Conservation (phyloP, 1,140 invertebrate genomes). For the Asbolus verrucosus region DNA sequence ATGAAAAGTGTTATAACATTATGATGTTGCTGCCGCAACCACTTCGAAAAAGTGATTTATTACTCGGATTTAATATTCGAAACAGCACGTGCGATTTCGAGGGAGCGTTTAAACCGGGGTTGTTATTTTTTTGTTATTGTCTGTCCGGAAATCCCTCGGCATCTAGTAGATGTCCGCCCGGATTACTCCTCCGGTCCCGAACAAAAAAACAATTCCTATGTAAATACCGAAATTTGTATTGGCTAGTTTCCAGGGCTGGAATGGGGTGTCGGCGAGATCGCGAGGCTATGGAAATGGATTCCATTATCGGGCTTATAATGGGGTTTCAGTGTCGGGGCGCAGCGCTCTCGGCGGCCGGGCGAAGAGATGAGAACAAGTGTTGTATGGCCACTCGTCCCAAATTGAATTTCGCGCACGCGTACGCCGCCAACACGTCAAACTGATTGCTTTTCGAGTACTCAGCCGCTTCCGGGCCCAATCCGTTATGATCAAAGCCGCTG, state of each 20-base stretch:
- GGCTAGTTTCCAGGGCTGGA: slow-evolving; percentile 45
- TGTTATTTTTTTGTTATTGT: too few species aligned
- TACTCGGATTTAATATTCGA: background rate
- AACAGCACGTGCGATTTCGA: background rate
- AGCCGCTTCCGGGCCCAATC: too few species aligned
- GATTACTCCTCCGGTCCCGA: background rate
- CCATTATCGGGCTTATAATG: slow-evolving; percentile 57
- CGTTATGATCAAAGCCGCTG: too few species aligned
- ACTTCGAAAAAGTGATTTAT: slow-evolving; percentile 27
- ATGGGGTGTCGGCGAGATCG: slow-evolving; percentile 6
- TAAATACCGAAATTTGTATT: slow-evolving; percentile 38
- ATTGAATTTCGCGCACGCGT: slow-evolving; percentile 56
- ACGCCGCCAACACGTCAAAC: slow-evolving; percentile 38
- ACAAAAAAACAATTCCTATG: slow-evolving; percentile 25
- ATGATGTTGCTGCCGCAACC: slow-evolving; percentile 14
- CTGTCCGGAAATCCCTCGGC: too few species aligned
- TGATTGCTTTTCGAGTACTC: slow-evolving; percentile 46
- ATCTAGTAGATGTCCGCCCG: too few species aligned
- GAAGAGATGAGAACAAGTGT: slow-evolving; percentile 52
- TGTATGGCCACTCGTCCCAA: slow-evolving; percentile 54
- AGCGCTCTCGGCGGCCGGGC: background rate
- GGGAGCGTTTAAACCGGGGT: too few species aligned
- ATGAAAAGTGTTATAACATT: slow-evolving; percentile 23
- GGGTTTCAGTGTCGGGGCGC: slow-evolving; percentile 44
- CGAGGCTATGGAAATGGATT: slow-evolving; percentile 50